phyloP scores from a whole-genome alignment of 2,888 invertebrate species.

The Thysanoteuthis rhombus region DNA sequence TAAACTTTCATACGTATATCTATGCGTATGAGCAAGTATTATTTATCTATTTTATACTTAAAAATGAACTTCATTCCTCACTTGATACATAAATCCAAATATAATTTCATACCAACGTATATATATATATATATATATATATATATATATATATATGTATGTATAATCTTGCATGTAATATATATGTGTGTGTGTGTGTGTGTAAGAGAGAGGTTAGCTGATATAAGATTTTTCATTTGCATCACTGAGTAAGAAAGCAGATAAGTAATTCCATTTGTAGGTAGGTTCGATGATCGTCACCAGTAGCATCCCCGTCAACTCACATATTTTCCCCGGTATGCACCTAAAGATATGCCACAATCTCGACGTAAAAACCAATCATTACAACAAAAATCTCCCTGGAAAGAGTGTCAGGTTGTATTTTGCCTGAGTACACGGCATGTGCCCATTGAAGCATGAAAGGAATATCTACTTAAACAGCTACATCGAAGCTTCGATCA shows the following conservation, averaged over 20 bases:
- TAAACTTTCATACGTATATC: too few relatives aligned
- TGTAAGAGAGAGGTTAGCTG: too few relatives aligned
- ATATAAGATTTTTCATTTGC: not conserved
- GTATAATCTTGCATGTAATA: too few relatives aligned
- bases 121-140: not conserved
- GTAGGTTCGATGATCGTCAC: not conserved
- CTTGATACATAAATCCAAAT: too few relatives aligned
- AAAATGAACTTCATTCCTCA: too few relatives aligned
- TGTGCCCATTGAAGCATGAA: not conserved
- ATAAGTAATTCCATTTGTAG: not conserved
- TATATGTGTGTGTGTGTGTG: too few relatives aligned
- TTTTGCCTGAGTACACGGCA: not conserved
- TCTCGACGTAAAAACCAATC: not conserved
- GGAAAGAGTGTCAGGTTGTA: not conserved
- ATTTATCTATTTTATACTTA: too few relatives aligned
- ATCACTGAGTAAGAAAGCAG: not conserved
- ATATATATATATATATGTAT: constrained; percentile 12
- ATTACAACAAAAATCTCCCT: not conserved
- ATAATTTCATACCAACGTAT: not conserved
- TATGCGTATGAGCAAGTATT: too few relatives aligned
- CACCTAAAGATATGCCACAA: not conserved
- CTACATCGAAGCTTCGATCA: not conserved
- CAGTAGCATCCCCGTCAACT: not conserved
- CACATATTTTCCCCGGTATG: constrained; percentile 1
- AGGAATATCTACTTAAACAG: not conserved